These are phyloP conservation scores for Lycocorax pyrrhopterus DNA, from an alignment of 2,113 vertebrate species.

Conservation along the genomic window DNA sequence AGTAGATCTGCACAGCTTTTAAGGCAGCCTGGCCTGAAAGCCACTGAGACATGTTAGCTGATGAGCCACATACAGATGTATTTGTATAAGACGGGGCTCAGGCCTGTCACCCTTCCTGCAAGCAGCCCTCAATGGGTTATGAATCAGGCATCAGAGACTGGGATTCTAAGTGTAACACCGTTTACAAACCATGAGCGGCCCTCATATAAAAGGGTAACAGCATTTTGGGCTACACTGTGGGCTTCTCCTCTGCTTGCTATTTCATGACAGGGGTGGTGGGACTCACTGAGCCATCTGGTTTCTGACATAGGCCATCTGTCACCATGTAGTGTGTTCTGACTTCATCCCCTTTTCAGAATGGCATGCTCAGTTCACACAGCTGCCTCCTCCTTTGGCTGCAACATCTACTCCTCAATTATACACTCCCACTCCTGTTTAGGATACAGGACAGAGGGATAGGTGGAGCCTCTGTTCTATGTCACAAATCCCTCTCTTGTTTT, in stretches of 20 bases:
- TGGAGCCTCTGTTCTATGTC: background rate
- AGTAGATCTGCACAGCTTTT: background rate
- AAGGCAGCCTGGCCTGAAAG: background rate
- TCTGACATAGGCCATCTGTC: background rate
- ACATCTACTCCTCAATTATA: background rate
- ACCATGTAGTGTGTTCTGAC: background rate
- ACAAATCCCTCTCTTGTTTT: background rate
- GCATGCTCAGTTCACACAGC: background rate
- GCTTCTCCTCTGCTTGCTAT: background rate
- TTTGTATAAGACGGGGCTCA: background rate
- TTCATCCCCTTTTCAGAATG: background rate
- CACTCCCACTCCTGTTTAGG: background rate
- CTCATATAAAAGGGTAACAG: background rate
- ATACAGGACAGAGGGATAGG: background rate
- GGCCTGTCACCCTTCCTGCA: background rate
- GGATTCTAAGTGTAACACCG: background rate
- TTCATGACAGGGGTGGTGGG: background rate
- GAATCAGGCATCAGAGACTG: background rate
- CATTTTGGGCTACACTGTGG: background rate
- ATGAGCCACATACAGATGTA: fast-evolving
- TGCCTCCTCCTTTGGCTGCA: background rate
- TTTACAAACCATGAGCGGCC: background rate
- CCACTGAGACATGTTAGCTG: background rate
- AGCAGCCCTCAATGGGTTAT: background rate
- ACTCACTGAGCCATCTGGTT: slow-evolving; percentile 10